Evolutionary conservation across 2,113 vertebrate genomes (phyloP).

Genomic region (Siniperca chuatsi): DNA sequence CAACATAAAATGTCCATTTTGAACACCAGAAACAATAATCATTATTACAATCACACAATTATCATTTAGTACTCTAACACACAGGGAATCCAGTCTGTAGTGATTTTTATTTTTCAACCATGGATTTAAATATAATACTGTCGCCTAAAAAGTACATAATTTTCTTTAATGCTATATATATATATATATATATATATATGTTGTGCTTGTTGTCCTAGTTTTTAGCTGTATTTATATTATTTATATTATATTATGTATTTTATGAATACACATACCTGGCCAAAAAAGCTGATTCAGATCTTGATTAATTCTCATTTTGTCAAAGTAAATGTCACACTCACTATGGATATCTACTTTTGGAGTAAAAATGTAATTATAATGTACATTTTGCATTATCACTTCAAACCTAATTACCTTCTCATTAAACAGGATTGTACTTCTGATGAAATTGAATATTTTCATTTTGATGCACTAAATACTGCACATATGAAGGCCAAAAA

Average conservation of each 20-base stretch:
- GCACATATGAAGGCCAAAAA: neutral
- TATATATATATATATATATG: too few relatives aligned
- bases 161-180: neutral
- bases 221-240: too few relatives aligned
- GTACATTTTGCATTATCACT: neutral
- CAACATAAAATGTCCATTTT: neutral
- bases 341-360: neutral
- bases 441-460: neutral
- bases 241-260: too few relatives aligned
- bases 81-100: neutral
- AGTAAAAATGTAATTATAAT: conserved; percentile 1
- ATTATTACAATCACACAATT: conserved; percentile 4
- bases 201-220: too few relatives aligned
- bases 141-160: neutral
- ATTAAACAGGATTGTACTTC: neutral
- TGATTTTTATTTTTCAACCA: neutral
- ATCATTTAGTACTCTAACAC: neutral
- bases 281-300: too few relatives aligned
- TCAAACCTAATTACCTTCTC: neutral
- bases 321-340: neutral
- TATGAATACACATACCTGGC: too few relatives aligned
- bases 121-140: conserved; percentile 9
- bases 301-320: neutral
- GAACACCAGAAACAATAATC: neutral
- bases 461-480: neutral